Evolutionary conservation across 2,888 invertebrate species (phyloP), one percentile per base, ranked within the genome.

Genomic region (Slavum lentiscoides): DNA sequence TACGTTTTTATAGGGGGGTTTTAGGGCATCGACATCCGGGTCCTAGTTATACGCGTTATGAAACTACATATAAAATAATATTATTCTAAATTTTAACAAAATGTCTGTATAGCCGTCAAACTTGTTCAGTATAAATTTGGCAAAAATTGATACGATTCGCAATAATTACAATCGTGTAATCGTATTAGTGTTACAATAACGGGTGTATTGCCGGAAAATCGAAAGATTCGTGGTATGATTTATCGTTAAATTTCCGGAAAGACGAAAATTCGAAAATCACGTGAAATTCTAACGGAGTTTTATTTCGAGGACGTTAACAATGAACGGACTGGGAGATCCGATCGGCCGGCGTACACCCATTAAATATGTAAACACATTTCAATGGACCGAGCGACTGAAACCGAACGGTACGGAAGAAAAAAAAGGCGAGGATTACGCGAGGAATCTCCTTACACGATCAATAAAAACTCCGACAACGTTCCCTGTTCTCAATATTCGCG

Each of bases 331-430:
- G 30, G 23, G 58, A 21, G 30, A n/a, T 43, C 23, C 17, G 7
- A 72, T 17, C 43, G 43, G 1, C 72, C 17, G 49, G 7, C 43
- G 43, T 6, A 23, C 61, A 17, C 43, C 43, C 59, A 72, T 72
- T 59, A 61, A 61, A 72, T 61, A 43, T 61, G 72, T 61, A 72
- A 43, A 61, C 23, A 61, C 43, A 11, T 61, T 72, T 61, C 37
- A 43, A 23, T 61, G 43, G 21, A 17, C 21, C 19, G 61, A 15
- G 15, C 17, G 17, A 2, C 21, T 43, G 9, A 21, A 15, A 43
- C 55, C 69, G 55, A 30, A 37, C 21, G 59, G 11, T 59, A 59
- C 4, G 39, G 15, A 37, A 39, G 8, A 30, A 30, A 30, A 55
- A n/a, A n/a, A 7, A n/a, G 19, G n/a, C 17, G 7, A 58, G 70